Conservation (phyloP, 2,113 vertebrate species). For the Aptenodytes patagonicus region DNA sequence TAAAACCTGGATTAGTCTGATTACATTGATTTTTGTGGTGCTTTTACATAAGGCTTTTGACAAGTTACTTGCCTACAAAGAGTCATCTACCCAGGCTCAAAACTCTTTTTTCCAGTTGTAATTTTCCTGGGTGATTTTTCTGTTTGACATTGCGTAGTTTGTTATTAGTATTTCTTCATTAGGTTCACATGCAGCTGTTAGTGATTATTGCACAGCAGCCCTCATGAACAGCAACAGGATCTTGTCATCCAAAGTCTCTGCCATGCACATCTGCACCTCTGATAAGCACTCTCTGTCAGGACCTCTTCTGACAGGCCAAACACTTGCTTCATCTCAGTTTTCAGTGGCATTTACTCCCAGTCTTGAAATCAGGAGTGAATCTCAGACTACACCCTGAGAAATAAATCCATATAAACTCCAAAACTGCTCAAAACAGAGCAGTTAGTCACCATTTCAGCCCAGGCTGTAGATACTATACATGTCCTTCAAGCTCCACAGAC, state of each 20-base stretch:
- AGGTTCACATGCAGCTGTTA: neutral
- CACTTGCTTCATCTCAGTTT: neutral
- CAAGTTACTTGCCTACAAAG: neutral
- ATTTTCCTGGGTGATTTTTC: neutral
- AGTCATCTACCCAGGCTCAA: neutral
- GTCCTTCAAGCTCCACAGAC: neutral
- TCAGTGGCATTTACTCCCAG: neutral
- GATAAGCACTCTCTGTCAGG: neutral
- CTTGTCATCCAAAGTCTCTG: neutral
- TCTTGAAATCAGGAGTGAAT: neutral
- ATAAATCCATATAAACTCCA: neutral
- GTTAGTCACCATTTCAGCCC: neutral
- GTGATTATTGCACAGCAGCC: neutral
- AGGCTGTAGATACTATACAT: neutral
- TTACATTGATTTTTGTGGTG: neutral
- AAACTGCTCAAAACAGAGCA: neutral
- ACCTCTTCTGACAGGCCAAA: neutral
- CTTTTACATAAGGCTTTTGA: neutral
- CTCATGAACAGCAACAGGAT: neutral
- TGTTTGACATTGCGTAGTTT: neutral
- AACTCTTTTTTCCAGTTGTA: neutral
- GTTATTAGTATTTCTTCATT: neutral
- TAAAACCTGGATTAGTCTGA: neutral
- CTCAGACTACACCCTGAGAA: neutral
- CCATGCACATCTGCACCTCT: neutral